Evolutionary conservation across 2,888 invertebrate genomes (phyloP).

Genomic region (Cepaea hortensis): DNA sequence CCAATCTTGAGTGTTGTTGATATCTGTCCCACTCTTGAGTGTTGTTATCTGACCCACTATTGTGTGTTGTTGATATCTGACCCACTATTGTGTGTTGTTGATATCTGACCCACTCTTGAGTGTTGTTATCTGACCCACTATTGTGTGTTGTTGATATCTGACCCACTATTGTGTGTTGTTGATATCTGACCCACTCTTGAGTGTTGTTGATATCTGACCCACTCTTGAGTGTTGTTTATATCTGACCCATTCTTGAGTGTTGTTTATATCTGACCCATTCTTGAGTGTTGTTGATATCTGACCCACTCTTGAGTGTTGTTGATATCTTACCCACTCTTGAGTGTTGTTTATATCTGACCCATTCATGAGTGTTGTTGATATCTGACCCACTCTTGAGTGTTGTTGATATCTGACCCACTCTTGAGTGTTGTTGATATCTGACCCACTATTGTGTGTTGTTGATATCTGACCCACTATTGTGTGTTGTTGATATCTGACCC

Average conservation of each 20-base stretch:
- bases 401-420: conserved; percentile 24
- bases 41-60: too few relatives aligned
- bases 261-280: too few relatives aligned
- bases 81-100: too few relatives aligned
- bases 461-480: not conserved
- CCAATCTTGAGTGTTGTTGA: too few relatives aligned
- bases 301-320: too few relatives aligned
- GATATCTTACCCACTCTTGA: not conserved
- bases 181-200: not conserved
- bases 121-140: too few relatives aligned
- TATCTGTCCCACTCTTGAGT: too few relatives aligned
- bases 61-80: too few relatives aligned
- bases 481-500: not conserved
- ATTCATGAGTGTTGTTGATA: not conserved
- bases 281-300: too few relatives aligned
- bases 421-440: not conserved
- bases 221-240: not conserved
- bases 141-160: too few relatives aligned
- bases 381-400: not conserved
- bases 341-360: too few relatives aligned
- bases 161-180: not conserved
- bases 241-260: conserved; percentile 27
- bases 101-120: too few relatives aligned
- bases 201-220: not conserved
- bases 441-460: not conserved